Base-by-base conservation (phyloP, 1,140 invertebrate genomes). In the Metopolophium dirhodum region DNA sequence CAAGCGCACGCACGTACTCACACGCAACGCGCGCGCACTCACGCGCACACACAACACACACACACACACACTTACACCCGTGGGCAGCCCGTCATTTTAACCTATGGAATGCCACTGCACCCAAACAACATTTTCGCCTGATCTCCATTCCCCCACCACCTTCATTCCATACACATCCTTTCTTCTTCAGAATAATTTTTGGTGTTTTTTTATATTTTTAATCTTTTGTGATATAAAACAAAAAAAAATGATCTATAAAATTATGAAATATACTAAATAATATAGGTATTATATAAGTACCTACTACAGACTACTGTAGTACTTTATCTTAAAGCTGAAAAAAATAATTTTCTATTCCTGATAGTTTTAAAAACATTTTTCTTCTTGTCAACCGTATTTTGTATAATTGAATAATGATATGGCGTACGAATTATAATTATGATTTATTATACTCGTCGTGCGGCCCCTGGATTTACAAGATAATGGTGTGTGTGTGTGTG, bases 71-170 rank as follows among this genome's bases (percentile, higher is more conserved):
- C 49, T 57, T 9, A 54, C 82, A 93, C 77, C 91, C 91, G 91
- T 93, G 77, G 91, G 91, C 91, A 93, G 91, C 47, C 51, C 82
- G 91, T 93, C 91, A 93, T 49, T 93, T 93, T 93, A 86, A 93
- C 82, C 91, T 93, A 83, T 93, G 91, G 91, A 93, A 93, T 93
- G 91, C 91, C 91, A 93, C 91, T 93, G 91, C 91, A 93, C 91
- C 91, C 77, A 93, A 93, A 93, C 91, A 93, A 93, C 91, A 93
- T 93, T 93, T 93, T 93, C 91, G 91, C 91, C 82, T 37, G 90
- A 51, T 85, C 91, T 93, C 77, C 57, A 85, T 93, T 83, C 35
- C 82, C 91, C 47, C 77, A 30, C 45, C 37, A 22, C 2, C 26
- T n/a, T 41, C 61, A 90, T 90, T 68, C 35, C 9, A n/a, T 68